These are phyloP conservation scores for Heliornis fulica DNA, from an alignment of 2,113 vertebrate genomes.

Conservation along the genomic window DNA sequence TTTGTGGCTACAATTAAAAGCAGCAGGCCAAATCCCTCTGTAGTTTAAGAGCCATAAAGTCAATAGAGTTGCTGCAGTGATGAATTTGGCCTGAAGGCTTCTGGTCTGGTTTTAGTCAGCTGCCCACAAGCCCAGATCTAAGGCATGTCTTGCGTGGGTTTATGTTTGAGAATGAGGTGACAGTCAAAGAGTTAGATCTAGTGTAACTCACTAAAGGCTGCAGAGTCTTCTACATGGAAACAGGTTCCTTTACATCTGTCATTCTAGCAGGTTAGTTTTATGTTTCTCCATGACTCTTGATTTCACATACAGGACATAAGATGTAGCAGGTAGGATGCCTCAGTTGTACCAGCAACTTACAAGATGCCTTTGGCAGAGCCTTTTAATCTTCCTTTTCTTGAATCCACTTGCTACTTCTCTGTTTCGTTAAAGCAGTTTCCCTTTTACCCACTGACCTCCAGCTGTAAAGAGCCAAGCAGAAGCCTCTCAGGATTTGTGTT, in stretches of 20 bases:
- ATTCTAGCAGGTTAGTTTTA: background rate
- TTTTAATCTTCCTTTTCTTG: background rate
- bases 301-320: background rate
- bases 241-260: background rate
- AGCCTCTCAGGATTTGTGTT: background rate
- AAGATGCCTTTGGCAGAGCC: background rate
- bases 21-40: background rate
- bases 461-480: background rate
- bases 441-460: background rate
- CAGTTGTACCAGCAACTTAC: background rate
- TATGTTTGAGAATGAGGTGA: background rate
- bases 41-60: background rate
- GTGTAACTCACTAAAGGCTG: background rate
- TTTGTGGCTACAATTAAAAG: constrained; percentile 17
- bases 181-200: background rate
- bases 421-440: background rate
- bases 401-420: background rate
- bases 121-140: background rate
- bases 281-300: background rate
- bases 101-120: background rate
- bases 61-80: background rate
- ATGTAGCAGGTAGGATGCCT: background rate
- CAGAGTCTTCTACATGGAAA: background rate
- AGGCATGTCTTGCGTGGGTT: background rate
- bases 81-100: background rate